A percentile compares a stretch with the other conserved stretches of the same genome.
Conservation (phyloP, 2,888 invertebrate genomes). For the Agrochola circellaris region DNA sequence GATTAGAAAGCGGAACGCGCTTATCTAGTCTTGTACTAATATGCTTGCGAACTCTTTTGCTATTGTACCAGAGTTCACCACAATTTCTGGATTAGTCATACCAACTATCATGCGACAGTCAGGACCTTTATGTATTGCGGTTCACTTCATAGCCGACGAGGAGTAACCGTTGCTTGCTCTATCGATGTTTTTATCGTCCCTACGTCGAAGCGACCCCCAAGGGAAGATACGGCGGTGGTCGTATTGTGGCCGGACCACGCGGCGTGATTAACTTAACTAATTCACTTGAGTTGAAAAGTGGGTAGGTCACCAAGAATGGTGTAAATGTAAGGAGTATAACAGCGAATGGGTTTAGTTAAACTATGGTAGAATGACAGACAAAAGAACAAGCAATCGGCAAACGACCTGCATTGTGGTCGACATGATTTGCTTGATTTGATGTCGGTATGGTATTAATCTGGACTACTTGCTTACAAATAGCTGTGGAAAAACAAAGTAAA, state of each 20-base stretch:
- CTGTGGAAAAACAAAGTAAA: background rate
- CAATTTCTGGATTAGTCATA: background rate
- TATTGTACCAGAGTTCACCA: background rate
- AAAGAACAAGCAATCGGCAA: background rate
- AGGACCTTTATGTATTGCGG: background rate
- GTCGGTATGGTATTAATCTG: background rate
- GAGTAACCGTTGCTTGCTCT: constrained; percentile 10
- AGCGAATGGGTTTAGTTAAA: background rate
- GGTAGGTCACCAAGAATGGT: background rate
- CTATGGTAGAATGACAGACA: background rate
- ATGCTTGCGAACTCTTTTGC: constrained; percentile 19
- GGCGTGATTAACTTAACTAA: background rate
- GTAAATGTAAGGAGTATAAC: background rate
- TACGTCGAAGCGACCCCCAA: background rate
- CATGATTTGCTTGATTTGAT: background rate
- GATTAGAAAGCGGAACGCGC: constrained; percentile 7
- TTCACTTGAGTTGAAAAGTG: background rate
- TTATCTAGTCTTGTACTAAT: constrained; percentile 8
- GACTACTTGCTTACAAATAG: background rate
- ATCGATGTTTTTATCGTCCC: background rate
- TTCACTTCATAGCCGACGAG: background rate
- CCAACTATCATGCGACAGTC: constrained; percentile 3
- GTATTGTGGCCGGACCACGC: constrained; percentile 5
- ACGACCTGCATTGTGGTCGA: too few relatives aligned
- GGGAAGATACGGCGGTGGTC: constrained; percentile 11